Evolutionary conservation across 1,140 invertebrate genomes (phyloP), one percentile per base, ranked within the genome.

Genomic region (Rhynchophorus ferrugineus): DNA sequence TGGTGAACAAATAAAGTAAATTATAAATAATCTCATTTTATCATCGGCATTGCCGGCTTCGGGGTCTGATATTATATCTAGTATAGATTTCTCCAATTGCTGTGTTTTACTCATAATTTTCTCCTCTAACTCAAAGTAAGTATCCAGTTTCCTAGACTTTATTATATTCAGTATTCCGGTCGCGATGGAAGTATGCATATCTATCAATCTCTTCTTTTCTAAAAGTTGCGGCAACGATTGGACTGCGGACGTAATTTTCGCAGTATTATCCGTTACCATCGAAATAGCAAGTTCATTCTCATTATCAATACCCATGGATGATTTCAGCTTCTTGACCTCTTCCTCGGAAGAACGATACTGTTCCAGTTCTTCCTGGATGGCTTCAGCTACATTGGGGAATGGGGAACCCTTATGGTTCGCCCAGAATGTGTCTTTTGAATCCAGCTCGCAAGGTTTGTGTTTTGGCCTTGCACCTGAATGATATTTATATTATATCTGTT

Each of bases 101-200:
- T 80, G 76, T n/a, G 68, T 63, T 72, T 87, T 87, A 19, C 85
- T 85, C 87, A 98, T 91, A 41, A 99, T 85, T 73, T 98, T 98
- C 68, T 99, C 95, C 74, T 99, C 96, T 43, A 92, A 77, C 74
- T 99, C 96, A 70, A 98, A 99, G 60, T 92, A 93, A 1, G 89
- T 90, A 69, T 99, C 96, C 9, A 99, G 71, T 61, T 95, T 84
- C 29, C 95, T 74, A 1, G 81, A 81, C 75, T 94, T 97, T 18
- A 98, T 97, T 38, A 81, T 83, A 69, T 95, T 92, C 19, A 97
- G 73, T 55, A 97, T 86, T 82, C 83, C 83, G 59, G 95, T 98
- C 6, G 96, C 96, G 60, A 99, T 87, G 53, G 92, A 96, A 8
- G 93, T 99, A 69, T 99, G 97, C 85, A 97, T 94, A 69, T 99